Conservation (phyloP, 1,140 invertebrate species). For the Solen grandis region DNA sequence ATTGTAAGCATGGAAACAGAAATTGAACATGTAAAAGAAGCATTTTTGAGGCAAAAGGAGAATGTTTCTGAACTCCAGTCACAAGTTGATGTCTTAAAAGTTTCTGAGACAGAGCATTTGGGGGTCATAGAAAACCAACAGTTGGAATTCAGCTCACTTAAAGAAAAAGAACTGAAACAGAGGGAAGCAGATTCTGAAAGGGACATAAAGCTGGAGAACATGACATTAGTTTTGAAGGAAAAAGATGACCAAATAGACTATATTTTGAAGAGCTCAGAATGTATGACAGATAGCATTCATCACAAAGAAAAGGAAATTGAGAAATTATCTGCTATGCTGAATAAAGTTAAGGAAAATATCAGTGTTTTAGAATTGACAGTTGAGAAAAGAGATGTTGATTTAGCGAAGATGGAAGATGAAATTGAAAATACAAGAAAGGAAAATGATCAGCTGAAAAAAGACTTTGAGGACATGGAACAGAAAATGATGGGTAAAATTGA, state of each 20-base stretch:
- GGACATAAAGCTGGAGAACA: not conserved
- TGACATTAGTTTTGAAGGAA: constrained; percentile 3
- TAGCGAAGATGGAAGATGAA: not conserved
- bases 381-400: not conserved
- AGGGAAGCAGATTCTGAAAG: not conserved
- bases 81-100: too few species aligned
- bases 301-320: constrained; percentile 39
- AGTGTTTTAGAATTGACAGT: not conserved
- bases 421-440: not conserved
- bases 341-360: not conserved
- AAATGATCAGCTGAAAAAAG: not conserved
- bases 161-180: constrained; percentile 25
- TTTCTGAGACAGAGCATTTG: too few species aligned
- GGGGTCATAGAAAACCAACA: too few species aligned
- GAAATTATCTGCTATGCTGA: too few species aligned
- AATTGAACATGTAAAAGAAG: too few species aligned
- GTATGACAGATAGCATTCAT: constrained; percentile 36
- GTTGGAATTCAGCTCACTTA: not conserved
- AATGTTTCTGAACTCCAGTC: too few species aligned
- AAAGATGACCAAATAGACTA: constrained; percentile 46
- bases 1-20: too few species aligned
- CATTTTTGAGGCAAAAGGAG: too few species aligned
- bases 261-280: constrained; percentile 28
- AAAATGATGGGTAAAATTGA: not conserved
- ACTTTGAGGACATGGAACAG: not conserved